Evolutionary conservation across 2,797 vertebrate species (phyloP), one percentile per base, ranked within the genome.

Genomic region (Phoxinus dragarum): DNA sequence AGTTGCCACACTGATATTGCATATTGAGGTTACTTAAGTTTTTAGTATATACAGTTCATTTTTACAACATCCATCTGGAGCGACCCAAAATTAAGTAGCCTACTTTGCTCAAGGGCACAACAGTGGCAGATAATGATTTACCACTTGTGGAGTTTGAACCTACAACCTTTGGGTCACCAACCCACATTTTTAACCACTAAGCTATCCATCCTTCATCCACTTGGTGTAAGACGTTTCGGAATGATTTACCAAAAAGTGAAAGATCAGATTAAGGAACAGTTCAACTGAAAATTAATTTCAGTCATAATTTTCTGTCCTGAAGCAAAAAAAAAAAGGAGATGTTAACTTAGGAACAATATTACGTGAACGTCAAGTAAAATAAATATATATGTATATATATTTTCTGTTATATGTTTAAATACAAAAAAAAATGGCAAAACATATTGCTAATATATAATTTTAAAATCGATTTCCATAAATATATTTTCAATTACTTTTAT

Each of bases 21-120:
- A n/a, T 42, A 27, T 67, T 76, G 27, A 73, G 40, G 19, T 14
- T 84, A 54, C 34, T 84, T 31, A 67, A 6, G 17, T 27, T 66
- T 75, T 61, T 23, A 54, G 82, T 49, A 44, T n/a, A 54, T 42
- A 27, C 23, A 56, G 61, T 7, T 14, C 6, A 3, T 71, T 64
- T 78, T 31, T 67, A 23, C 36, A 44, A 5, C 23, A 76, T 69
- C 49, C 36, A 6, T 9, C 7, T 40, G 34, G 34, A 16, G 5
- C 0, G 10, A 74, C 27, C 1, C 16, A 42, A 12, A 56, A 52
- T 42, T 21, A 79, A 69, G 61, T 34, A 8, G 61, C n/a, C n/a
- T 54, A 17, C 31, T 23, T 79, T 77, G 82, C 61, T 84, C 8
- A 71, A 69, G 64, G 64, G 64, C 2, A 72, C 31, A 79, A 36